Evolutionary conservation across 2,797 vertebrate species (phyloP).

Genomic region (Fundulus diaphanus): DNA sequence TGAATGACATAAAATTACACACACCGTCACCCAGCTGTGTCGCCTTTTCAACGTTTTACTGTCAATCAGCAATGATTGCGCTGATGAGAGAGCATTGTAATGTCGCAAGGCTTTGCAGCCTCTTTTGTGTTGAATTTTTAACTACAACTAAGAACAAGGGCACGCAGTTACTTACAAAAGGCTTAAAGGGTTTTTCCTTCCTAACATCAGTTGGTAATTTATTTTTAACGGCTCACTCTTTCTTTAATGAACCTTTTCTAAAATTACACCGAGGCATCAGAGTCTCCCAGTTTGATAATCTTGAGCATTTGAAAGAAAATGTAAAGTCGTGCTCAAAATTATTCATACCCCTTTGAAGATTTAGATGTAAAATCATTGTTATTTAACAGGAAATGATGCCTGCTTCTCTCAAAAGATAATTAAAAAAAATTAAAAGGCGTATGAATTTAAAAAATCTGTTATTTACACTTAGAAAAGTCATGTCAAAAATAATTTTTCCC

Average conservation of each 20-base stretch:
- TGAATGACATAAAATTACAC: constrained; percentile 20
- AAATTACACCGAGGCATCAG: background rate
- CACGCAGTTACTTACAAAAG: constrained; percentile 6
- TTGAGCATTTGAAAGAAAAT: background rate
- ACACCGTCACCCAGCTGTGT: constrained; percentile 48
- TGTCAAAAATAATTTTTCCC: background rate
- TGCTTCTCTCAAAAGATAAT: background rate
- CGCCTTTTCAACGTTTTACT: constrained; percentile 41
- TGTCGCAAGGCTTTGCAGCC: constrained; percentile 31
- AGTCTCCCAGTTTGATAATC: background rate
- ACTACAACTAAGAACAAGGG: background rate
- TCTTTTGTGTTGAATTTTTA: constrained; percentile 39
- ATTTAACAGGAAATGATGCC: background rate
- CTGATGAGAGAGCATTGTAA: constrained; percentile 44
- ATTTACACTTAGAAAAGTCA: background rate
- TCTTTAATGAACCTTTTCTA: constrained; percentile 40
- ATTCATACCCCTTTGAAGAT: background rate
- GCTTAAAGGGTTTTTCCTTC: background rate
- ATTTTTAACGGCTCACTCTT: constrained; percentile 25
- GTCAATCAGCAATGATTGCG: constrained; percentile 60
- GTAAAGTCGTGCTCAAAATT: background rate
- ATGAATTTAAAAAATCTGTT: background rate
- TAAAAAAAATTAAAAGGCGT: background rate
- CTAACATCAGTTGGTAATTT: constrained; percentile 14
- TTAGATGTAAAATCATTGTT: background rate